Evolutionary conservation across 2,888 invertebrate genomes (phyloP), one percentile per base, ranked within the genome.

Genomic region (Chloromyia formosa): DNA sequence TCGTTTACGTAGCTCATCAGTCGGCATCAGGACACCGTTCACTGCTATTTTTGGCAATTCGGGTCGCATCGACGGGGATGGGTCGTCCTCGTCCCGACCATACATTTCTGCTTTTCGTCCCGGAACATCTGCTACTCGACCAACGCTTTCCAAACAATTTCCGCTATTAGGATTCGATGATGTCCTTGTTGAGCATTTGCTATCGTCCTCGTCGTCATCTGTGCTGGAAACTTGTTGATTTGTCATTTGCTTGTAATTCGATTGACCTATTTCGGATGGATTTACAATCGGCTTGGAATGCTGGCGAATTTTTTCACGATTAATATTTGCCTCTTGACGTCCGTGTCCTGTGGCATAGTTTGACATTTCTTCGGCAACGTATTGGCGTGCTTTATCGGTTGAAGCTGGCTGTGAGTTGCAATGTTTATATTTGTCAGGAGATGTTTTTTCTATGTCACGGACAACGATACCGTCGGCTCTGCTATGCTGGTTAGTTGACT

Each of bases 151-250:
- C 14, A 58, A 71, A 61, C 22, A 60, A 73, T 73, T 73, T 73
- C 73, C 73, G 73, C 16, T 35, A 69, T 27, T 61, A 45, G 49
- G 64, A 73, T 61, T 61, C 54, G 18, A 27, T 40, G 22, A 49
- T 54, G 61, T 73, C 45, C 62, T 45, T 27, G 27, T 18, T 16
- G 45, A 53, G 40, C 42, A 64, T 62, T 60, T 72, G 10, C 66
- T 60, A 53, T 74, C 73, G 27, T 35, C 27, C 3, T 35, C 27
- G 7, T 35, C 7, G 7, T 2, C 27, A 60, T 35, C 54, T 18
- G 16, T 61, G 53, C 66, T 72, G 68, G 73, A 74, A 54, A 72
- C 74, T 74, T 76, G 76, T 76, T 76, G 75, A 74, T 75, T 76
- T 75, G 49, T 40, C 69, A 76, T 76, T 76, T 75, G 73, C 35